A percentile compares a stretch with the other conserved stretches of the same genome.
phyloP scores from a whole-genome alignment of 2,888 invertebrate species.

The Drosophila planitibia region DNA sequence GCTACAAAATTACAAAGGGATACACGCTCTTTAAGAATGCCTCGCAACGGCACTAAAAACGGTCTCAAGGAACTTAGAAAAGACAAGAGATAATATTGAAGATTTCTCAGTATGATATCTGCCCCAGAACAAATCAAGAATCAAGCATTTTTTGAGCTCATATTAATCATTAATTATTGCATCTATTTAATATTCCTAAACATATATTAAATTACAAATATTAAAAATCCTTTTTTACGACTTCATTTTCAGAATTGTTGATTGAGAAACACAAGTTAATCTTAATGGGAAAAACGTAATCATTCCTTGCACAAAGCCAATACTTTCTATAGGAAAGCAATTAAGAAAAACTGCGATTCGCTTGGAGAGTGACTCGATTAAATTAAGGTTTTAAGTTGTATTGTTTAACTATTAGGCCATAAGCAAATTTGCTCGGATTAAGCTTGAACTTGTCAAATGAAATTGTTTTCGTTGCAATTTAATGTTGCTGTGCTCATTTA shows the following conservation, averaged over 20 bases:
- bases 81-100: not conserved
- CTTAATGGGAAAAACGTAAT: not conserved
- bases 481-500: conserved; percentile 54
- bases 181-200: not conserved
- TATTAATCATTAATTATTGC: not conserved
- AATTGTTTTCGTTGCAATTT: conserved; percentile 39
- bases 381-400: conserved; percentile 23
- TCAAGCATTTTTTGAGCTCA: not conserved
- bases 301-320: not conserved
- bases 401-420: conserved; percentile 31
- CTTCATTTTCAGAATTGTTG: not conserved
- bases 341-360: not conserved
- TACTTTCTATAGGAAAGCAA: not conserved
- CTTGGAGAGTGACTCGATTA: conserved; percentile 4
- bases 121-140: not conserved
- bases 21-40: not conserved
- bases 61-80: not conserved
- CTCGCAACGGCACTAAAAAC: not conserved
- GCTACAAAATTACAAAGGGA: conserved; percentile 35
- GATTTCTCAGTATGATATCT: not conserved
- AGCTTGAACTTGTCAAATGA: conserved; percentile 48
- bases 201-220: not conserved
- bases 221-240: not conserved
- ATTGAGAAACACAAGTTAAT: not conserved
- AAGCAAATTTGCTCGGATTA: conserved; percentile 12